phyloP scores from a whole-genome alignment of 2,888 invertebrate species.

The Dynastes hyllus region DNA sequence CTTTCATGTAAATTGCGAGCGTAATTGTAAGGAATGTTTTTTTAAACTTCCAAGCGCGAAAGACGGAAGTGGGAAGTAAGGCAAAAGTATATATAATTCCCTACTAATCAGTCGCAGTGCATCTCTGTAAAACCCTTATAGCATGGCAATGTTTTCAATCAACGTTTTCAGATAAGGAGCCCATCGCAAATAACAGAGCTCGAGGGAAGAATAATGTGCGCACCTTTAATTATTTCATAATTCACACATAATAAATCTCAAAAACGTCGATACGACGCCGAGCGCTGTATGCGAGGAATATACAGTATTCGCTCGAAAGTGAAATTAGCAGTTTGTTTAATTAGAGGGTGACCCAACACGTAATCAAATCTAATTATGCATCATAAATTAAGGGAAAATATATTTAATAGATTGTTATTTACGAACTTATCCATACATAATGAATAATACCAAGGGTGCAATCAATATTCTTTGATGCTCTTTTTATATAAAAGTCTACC shows the following conservation, averaged over 20 bases:
- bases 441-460: not conserved
- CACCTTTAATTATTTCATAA: conserved; percentile 18
- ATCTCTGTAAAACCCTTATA: not conserved
- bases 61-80: not conserved
- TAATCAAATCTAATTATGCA: conserved; percentile 38
- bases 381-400: conserved; percentile 24
- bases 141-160: conserved; percentile 7
- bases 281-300: not conserved
- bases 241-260: conserved; percentile 25
- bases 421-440: conserved; percentile 15
- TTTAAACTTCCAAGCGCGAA: conserved; percentile 3
- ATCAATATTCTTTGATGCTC: conserved; percentile 5
- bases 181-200: conserved; percentile 8
- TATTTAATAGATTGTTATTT: conserved; percentile 26
- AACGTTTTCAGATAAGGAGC: conserved; percentile 1
- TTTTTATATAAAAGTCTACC: conserved; percentile 17
- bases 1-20: conserved; percentile 38
- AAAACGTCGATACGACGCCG: not conserved
- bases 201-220: not conserved
- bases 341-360: conserved; percentile 17
- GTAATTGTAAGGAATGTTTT: conserved; percentile 37
- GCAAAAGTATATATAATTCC: conserved; percentile 14
- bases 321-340: conserved; percentile 49
- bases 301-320: not conserved
- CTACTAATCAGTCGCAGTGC: not conserved